Base-by-base conservation (phyloP, 2,888 invertebrate genomes). In the Chorisops tibialis region DNA sequence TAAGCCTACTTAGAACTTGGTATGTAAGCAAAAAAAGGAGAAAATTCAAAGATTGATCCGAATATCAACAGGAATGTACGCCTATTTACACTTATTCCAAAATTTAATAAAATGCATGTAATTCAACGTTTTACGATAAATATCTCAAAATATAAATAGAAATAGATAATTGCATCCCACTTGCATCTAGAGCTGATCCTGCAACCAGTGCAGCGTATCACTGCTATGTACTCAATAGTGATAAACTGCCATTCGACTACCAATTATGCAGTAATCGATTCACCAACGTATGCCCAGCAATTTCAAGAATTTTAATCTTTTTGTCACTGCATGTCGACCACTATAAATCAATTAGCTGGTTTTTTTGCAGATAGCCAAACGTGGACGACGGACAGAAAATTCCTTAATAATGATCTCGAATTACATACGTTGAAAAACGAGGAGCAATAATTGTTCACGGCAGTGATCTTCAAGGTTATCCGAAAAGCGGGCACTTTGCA, bases 401-500 rank as follows among this genome's bases (percentile, higher is more conserved):
- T 58, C 45, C 45, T 58, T 58, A 58, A 58, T 58, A 58, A 58
- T 58, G 58, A 47, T 58, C 58, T 47, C 58, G 47, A 43, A 43
- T 56, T 56, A 43, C 56, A 35, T 37, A 18, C 45, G 45, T 22
- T 48, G 48, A 48, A 19, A 19, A 16, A 48, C 48, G 48, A 48
- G 22, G 22, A 22, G 37, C 41, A 50, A 24, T 49, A 49, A 37
- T 18, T 16, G 11, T 24, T 7, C 16, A 14, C 35, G 3, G 18
- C 24, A 18, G 37, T 50, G 50, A 18, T 30, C 19, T 35, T 22
- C 18, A 50, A 50, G 50, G 35, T 50, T 50, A 50, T 35, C 50
- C 30, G 37, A 49, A 50, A 48, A 48, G 22, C 22, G n/a, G 21
- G 22, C 24, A 21, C 12, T 50, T 50, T 50, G 11, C 16, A 2